Evolutionary conservation across 2,113 vertebrate species (phyloP).

Genomic region (Monopterus albus): DNA sequence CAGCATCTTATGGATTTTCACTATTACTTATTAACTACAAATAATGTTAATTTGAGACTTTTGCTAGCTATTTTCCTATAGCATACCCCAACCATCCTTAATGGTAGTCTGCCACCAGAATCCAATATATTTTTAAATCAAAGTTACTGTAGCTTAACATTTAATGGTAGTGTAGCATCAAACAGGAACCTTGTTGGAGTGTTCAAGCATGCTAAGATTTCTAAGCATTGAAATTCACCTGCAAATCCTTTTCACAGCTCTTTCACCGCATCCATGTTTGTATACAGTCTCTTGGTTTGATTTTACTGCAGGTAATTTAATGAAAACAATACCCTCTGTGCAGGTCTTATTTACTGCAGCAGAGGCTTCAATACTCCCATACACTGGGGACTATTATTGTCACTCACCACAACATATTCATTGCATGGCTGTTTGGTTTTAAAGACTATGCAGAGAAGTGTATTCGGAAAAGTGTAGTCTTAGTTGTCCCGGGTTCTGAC

Average conservation of each 20-base stretch:
- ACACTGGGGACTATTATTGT: conserved; percentile 1
- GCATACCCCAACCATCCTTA: neutral
- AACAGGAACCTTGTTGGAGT: neutral
- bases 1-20: conserved; percentile 24
- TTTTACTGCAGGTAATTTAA: too few species aligned
- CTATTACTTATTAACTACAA: conserved; percentile 12
- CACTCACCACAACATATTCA: conserved; percentile 19
- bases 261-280: neutral
- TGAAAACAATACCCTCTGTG: too few species aligned
- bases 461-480: conserved; percentile 15
- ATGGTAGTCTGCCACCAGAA: too few species aligned
- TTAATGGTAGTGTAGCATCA: neutral
- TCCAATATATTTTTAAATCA: too few species aligned
- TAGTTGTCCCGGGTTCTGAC: conserved; percentile 15
- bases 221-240: neutral
- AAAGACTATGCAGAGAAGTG: conserved; percentile 37
- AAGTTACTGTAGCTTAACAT: too few species aligned
- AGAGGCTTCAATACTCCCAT: neutral
- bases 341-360: too few species aligned
- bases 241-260: neutral
- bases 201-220: neutral
- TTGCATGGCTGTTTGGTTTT: conserved; percentile 43
- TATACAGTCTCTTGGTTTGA: neutral
- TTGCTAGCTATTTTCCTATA: neutral
- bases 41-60: neutral